Base-by-base conservation (phyloP, 2,113 vertebrate genomes). In the Azemiops feae region DNA sequence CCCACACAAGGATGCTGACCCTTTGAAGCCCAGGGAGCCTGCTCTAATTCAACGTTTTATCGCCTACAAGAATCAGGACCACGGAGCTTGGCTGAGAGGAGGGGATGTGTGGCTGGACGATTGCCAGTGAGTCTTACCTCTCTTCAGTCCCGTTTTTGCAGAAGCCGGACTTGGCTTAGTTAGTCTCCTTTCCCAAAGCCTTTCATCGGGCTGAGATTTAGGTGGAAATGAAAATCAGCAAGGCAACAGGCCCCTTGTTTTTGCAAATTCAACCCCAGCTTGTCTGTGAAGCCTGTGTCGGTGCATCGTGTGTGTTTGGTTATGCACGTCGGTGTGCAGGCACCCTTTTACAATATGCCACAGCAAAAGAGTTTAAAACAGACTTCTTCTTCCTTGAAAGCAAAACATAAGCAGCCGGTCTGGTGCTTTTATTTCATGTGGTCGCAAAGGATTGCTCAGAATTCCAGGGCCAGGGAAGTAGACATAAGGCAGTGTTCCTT, bases 11-110 rank as follows among this genome's bases (percentile, higher is more conserved):
- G 99, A 99, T 0, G 98, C 99, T 0, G 98, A 99, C 95, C 99
- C 99, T 14, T 97, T 98, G 96, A 99, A 99, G 96, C 98, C 99
- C 89, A 98, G 99, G 94, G 98, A 98, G 81, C 99, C 99, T 0
- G 99, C 99, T 23, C 97, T 99, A 85, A 99, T 99, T 93, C 97
- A 98, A 25, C 96, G 94, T 95, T 99, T 99, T 88, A 98, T 98
- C 1, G 99, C 99, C 94, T 99, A 99, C 95, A 99, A 99, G 98
- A 99, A 99, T 96, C 99, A 99, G 97, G 99, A 99, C 94, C 99
- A 99, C 0, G 99, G 99, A 43, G 99, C 99, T 92, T 99, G 99
- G 99, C 97, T 99, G 94, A 97, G 99, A n/a, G 99, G 99, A 89
- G 99, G 99, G 91, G 99, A 99, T 14, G 98, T 99, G 92, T 99